Percentiles rank a stretch among this genome's conserved stretches.
Conservation (phyloP, 2,888 invertebrate species). For the Cosmorhoe ocellata region DNA sequence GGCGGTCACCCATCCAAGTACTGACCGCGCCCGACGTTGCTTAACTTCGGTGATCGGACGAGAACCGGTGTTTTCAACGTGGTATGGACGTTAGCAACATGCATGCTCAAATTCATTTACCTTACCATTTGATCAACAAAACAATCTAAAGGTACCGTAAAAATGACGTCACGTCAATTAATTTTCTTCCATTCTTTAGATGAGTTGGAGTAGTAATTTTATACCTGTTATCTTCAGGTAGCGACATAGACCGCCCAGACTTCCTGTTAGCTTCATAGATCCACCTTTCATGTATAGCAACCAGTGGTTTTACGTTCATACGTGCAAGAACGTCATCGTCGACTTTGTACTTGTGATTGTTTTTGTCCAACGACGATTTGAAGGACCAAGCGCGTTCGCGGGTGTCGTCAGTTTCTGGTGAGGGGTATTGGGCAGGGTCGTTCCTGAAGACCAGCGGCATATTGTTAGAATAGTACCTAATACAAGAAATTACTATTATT, state of each 20-base stretch:
- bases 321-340: slow-evolving; percentile 63
- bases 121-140: too few relatives aligned
- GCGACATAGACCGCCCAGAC: slow-evolving; percentile 62
- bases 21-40: slow-evolving; percentile 77
- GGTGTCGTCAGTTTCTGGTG: slow-evolving; percentile 45
- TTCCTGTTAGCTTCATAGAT: slow-evolving; percentile 74
- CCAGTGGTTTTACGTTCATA: slow-evolving; percentile 71
- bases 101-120: neutral
- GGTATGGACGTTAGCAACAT: slow-evolving; percentile 61
- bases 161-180: neutral
- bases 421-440: slow-evolving; percentile 45
- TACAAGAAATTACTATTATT: too few relatives aligned
- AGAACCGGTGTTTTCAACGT: slow-evolving; percentile 68
- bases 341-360: slow-evolving; percentile 38
- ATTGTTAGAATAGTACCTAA: too few relatives aligned
- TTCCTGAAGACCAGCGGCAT: slow-evolving; percentile 42
- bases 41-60: slow-evolving; percentile 80
- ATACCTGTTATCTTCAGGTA: slow-evolving; percentile 70
- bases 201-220: too few relatives aligned
- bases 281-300: slow-evolving; percentile 77
- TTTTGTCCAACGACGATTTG: slow-evolving; percentile 39
- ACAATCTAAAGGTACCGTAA: too few relatives aligned
- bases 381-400: slow-evolving; percentile 52
- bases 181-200: too few relatives aligned
- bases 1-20: slow-evolving; percentile 79